These are phyloP conservation scores for Rhimphoctona megacephalus DNA, from an alignment of 2,888 invertebrate genomes.

Conservation along the genomic window DNA sequence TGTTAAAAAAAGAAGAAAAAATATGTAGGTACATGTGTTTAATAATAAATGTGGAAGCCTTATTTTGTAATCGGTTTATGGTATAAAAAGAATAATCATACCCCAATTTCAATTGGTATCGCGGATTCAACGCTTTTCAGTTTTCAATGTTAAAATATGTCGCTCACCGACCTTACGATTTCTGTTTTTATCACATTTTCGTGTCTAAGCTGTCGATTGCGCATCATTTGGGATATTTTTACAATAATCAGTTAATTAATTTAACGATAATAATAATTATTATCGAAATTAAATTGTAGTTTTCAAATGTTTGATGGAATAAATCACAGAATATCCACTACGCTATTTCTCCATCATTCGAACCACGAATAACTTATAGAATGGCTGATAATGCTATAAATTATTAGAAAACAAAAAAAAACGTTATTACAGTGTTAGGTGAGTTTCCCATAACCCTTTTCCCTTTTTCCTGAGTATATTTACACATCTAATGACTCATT, in stretches of 20 bases:
- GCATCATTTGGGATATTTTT: slow-evolving; percentile 2
- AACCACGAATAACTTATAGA: slow-evolving; percentile 13
- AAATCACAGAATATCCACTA: slow-evolving; percentile 36
- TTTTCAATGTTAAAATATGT: slow-evolving; percentile 41
- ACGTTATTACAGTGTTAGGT: not conserved
- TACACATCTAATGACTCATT: slow-evolving; percentile 73
- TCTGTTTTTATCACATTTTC: slow-evolving; percentile 56
- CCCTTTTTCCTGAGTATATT: slow-evolving; percentile 50
- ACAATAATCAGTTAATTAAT: slow-evolving; percentile 11
- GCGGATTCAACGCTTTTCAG: slow-evolving; percentile 10
- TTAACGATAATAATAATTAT: slow-evolving; percentile 17
- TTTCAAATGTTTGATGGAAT: slow-evolving; percentile 13
- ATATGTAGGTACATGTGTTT: slow-evolving; percentile 25
- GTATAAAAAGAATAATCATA: slow-evolving; percentile 21
- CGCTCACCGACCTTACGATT: slow-evolving; percentile 26
- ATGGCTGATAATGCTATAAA: not conserved
- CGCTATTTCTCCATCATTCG: slow-evolving; percentile 16
- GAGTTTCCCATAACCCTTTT: too few relatives aligned
- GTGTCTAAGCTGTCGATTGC: slow-evolving; percentile 18
- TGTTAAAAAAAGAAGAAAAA: slow-evolving; percentile 40
- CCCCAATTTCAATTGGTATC: slow-evolving; percentile 11
- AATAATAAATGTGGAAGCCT: slow-evolving; percentile 57
- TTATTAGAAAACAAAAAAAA: not conserved
- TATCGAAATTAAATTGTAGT: slow-evolving; percentile 5
- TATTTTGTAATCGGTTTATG: slow-evolving; percentile 34